These are phyloP conservation scores for Parascotia fuliginaria DNA, from an alignment of 2,888 invertebrate species.

Conservation along the genomic window DNA sequence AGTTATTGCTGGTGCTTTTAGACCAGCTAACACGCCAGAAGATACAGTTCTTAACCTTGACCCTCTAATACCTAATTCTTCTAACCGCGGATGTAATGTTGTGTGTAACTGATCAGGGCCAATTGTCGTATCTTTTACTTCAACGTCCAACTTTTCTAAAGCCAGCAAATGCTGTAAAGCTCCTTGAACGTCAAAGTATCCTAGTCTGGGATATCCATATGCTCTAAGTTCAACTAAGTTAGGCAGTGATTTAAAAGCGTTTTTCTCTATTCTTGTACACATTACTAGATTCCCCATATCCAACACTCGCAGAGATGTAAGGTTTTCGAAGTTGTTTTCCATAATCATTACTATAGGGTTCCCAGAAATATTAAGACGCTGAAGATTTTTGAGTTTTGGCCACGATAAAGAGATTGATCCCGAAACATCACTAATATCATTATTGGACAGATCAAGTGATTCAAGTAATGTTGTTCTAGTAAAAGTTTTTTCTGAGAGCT, in stretches of 20 bases:
- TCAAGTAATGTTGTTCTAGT: conserved; percentile 92
- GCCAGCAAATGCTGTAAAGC: conserved; percentile 91
- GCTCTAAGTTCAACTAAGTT: conserved; percentile 90
- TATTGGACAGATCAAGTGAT: conserved; percentile 91
- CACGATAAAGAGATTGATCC: conserved; percentile 88
- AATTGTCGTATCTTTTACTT: conserved; percentile 93
- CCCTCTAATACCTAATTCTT: conserved; percentile 91
- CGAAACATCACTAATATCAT: conserved; percentile 87
- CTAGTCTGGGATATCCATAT: conserved; percentile 91
- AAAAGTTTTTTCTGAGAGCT: conserved; percentile 88
- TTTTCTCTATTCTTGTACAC: conserved; percentile 92
- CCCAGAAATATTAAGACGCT: conserved; percentile 91
- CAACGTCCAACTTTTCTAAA: conserved; percentile 92
- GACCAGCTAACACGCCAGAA: conserved; percentile 93
- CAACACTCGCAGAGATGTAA: conserved; percentile 88
- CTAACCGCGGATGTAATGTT: conserved; percentile 91
- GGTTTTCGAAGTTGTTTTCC: conserved; percentile 90
- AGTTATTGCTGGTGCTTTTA: conserved; percentile 89
- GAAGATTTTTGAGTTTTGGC: conserved; percentile 89
- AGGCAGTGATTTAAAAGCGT: conserved; percentile 90
- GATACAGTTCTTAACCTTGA: conserved; percentile 91
- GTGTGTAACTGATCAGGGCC: conserved; percentile 93
- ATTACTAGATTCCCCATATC: conserved; percentile 88
- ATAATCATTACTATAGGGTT: conserved; percentile 93
- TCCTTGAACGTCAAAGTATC: conserved; percentile 94